These are phyloP conservation scores for Microtus ochrogaster DNA, from an alignment of 2,113 vertebrate genomes.

Conservation along the genomic window DNA sequence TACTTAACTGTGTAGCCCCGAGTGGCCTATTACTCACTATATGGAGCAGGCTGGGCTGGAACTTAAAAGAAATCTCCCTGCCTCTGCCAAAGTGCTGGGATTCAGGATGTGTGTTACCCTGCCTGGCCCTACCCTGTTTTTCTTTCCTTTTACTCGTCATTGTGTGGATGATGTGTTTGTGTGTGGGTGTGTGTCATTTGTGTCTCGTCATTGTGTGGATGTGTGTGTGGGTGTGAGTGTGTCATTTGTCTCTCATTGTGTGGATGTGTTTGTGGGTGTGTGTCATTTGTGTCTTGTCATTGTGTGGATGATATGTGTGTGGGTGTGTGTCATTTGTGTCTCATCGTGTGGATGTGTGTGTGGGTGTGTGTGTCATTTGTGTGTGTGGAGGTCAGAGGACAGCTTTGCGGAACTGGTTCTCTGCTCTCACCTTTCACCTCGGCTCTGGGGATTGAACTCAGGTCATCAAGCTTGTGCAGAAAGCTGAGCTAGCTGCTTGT, in stretches of 20 bases:
- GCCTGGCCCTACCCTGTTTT: background rate
- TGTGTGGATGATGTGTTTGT: background rate
- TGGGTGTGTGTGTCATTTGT: no score
- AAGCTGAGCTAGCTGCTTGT: no score
- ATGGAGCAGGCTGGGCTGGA: background rate
- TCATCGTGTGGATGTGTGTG: background rate
- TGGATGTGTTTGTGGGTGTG: background rate
- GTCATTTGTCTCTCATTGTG: background rate
- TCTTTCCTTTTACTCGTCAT: background rate
- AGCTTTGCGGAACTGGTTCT: no score
- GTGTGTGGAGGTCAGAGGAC: background rate
- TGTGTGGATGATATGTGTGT: background rate
- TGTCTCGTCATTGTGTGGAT: background rate
- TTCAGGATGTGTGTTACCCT: background rate
- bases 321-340: background rate
- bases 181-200: no score
- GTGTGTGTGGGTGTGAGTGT: no score
- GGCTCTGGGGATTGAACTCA: no score
- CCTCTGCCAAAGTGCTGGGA: background rate
- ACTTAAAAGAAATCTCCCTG: background rate
- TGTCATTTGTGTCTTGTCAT: background rate
- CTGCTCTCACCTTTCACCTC: no score
- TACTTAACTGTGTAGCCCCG: background rate
- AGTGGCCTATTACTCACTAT: background rate
- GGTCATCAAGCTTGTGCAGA: no score